Base-by-base conservation (phyloP, 2,888 invertebrate species). In the Epinotia bilunana region DNA sequence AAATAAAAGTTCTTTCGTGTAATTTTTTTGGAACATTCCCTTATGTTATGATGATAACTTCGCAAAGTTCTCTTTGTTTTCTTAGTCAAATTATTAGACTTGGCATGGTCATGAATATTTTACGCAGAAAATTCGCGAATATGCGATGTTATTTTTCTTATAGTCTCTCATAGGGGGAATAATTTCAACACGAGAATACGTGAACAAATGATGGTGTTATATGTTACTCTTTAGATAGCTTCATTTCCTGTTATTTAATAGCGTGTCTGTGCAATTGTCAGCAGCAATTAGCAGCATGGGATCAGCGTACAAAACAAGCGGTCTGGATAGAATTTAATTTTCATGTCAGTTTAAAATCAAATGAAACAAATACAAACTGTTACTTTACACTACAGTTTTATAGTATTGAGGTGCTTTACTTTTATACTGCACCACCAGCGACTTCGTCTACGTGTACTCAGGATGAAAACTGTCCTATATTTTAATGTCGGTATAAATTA, bases 1-100 rank as follows among this genome's bases (percentile, higher is more conserved):
- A 61, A 58, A 72, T 28, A 72, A 72, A 72, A 72, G 57, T 64
- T 72, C 23, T 46, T 72, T 64, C 64, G 64, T 58, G 43, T 39
- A 49, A 13, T 55, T 55, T 58, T 53, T 72, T 57, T 58, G 18
- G 18, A 64, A 68, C 39, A 11, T 43, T 20, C 18, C 70, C 57
- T 63, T 28, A 57, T 64, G 46, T 63, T 28, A 57, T 64, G 46
- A 67, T 55, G 72, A 72, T 28, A 63, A 64, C 63, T 72, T 72
- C n/a, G 23, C 28, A 43, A 72, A 72, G 72, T 46, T 46, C 3
- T 20, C 72, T 64, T 72, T 72, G 72, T 72, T 72, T 63, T 58
- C 63, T 18, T 64, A 57, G 46, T 72, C 57, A 63, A 72, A 64
- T 72, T 64, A 55, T 57, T n/a, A 64, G 64, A 33, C 20, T 46